Base-by-base conservation (phyloP, 2,797 vertebrate genomes). In the Arremon brunneinucha region DNA sequence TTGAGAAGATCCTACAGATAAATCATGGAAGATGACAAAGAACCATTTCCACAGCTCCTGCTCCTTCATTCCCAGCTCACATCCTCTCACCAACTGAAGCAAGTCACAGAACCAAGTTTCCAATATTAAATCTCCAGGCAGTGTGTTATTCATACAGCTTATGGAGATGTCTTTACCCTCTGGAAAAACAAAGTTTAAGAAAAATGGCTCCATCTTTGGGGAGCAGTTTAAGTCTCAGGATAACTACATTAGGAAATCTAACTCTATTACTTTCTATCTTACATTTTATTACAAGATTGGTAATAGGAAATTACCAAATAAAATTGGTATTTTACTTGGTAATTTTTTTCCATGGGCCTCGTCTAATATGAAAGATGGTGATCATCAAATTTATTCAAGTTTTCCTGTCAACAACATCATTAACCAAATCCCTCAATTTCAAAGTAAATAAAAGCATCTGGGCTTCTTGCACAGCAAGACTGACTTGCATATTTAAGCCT, bases 361-460 rank as follows among this genome's bases (percentile, higher is more conserved):
- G 52, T 94, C 97, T 97, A 97, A 96, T 96, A 93, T 95, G 89
- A 95, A 96, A 96, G 96, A 97, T 93, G 91, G 96, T 88, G 89
- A 95, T 96, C 95, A 95, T 96, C 96, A 97, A 97, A 96, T 96
- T 96, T 97, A 97, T 97, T 98, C 83, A 96, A 95, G 96, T 97
- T 97, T 97, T 97, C 94, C 95, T 97, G 96, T 97, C 93, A 97
- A 97, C 97, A 97, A 96, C 96, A 97, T 97, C 97, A 97, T 97
- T 96, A 98, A 95, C 95, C 87, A 97, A 96, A 97, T 97, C 96
- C 93, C 94, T 97, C 95, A 95, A 94, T 97, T 98, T 97, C 97
- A 97, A 97, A 97, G 95, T 98, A 97, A 98, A 98, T 97, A 98
- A 98, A 97, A 97, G 96, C 97, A 98, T 95, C 95, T 97, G 97